Conservation (phyloP, 2,113 vertebrate genomes). For the Plotosus lineatus region DNA sequence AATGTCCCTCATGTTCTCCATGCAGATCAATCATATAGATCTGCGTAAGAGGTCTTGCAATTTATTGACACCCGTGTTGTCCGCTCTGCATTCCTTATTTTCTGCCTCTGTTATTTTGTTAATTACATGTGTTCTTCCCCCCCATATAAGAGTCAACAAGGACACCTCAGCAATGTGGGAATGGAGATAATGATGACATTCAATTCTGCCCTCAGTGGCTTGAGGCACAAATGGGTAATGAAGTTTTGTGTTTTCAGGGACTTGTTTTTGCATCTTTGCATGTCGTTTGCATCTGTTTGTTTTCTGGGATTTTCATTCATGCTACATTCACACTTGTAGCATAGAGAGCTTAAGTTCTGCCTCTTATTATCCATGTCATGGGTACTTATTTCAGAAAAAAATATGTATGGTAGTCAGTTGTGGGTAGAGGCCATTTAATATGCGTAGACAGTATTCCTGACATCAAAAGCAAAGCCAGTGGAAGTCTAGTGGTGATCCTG, state of each 20-base stretch:
- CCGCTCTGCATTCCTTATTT: constrained; percentile 29
- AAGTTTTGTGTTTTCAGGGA: background rate
- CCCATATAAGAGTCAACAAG: background rate
- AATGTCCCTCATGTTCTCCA: background rate
- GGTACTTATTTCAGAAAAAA: too few relatives aligned
- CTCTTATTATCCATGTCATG: too few relatives aligned
- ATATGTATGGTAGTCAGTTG: too few relatives aligned
- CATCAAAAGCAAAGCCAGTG: too few relatives aligned
- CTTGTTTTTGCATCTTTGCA: background rate
- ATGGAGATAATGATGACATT: background rate
- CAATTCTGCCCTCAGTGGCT: background rate
- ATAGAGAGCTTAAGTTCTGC: too few relatives aligned
- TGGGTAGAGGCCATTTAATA: too few relatives aligned
- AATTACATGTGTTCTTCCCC: background rate
- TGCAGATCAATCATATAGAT: background rate
- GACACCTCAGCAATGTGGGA: background rate
- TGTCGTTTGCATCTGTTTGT: background rate
- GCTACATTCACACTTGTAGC: too few relatives aligned
- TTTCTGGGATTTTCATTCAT: too few relatives aligned
- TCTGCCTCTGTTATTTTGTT: constrained; percentile 27
- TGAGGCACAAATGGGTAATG: background rate
- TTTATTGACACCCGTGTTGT: background rate
- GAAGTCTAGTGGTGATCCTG: too few relatives aligned
- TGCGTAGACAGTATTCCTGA: too few relatives aligned
- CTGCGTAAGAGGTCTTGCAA: background rate